Evolutionary conservation across 2,888 invertebrate genomes (phyloP).

Genomic region (Phytoseiulus persimilis): DNA sequence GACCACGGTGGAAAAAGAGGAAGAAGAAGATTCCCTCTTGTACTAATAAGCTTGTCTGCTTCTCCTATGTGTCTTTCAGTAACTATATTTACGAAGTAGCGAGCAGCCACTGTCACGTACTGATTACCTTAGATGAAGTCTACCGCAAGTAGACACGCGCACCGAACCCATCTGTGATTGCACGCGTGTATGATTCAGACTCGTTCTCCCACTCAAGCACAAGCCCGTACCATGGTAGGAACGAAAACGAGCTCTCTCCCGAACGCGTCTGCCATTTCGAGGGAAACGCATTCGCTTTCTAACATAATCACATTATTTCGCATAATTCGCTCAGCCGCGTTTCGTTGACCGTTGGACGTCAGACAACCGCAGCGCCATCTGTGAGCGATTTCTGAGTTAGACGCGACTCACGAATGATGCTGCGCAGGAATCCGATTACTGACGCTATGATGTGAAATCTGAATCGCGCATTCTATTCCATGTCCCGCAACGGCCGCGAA

Average conservation of each 20-base stretch:
- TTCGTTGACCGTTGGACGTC: background rate
- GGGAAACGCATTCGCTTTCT: background rate
- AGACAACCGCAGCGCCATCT: background rate
- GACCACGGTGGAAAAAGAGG: background rate
- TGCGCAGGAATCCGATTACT: too few species aligned
- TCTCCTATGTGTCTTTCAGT: background rate
- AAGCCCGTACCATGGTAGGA: background rate
- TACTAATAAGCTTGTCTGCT: background rate
- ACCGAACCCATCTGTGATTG: background rate
- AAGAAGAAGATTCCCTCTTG: background rate
- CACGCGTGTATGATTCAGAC: background rate
- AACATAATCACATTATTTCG: background rate
- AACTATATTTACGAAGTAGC: background rate
- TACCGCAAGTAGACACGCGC: background rate
- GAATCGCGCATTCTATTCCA: too few species aligned
- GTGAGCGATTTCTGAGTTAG: background rate
- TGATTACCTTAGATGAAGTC: background rate
- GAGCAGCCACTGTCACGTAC: conserved; percentile 5
- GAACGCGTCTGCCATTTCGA: background rate
- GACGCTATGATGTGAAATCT: too few species aligned
- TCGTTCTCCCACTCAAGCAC: background rate
- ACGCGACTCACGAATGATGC: too few species aligned
- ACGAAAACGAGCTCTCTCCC: background rate
- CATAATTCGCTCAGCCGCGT: background rate
- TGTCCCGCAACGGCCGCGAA: too few species aligned